Evolutionary conservation across 64 coral and sea anemone genomes (phyloP).

Genomic region (Dendrophyllia cribrosa): DNA sequence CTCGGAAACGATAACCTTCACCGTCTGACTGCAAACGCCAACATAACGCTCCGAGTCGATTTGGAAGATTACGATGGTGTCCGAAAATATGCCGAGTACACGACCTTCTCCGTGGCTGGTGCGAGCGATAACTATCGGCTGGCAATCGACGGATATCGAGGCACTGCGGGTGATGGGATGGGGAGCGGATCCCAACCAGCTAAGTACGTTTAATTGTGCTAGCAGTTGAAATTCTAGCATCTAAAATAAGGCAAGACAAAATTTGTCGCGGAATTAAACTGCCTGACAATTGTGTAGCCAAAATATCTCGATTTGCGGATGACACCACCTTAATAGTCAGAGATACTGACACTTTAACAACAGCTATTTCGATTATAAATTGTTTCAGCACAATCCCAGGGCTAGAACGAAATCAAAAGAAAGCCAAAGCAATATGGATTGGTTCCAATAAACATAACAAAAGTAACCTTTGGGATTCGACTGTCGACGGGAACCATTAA

Average conservation of each 20-base stretch:
- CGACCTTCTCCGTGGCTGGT: slow-evolving; percentile 29
- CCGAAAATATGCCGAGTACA: slow-evolving; percentile 60
- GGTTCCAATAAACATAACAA: too few relatives aligned
- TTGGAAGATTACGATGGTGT: slow-evolving; percentile 63
- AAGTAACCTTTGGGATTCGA: too few relatives aligned
- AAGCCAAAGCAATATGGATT: too few relatives aligned
- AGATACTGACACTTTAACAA: too few relatives aligned
- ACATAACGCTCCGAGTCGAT: slow-evolving; percentile 36
- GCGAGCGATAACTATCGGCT: slow-evolving; percentile 51
- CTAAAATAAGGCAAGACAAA: background rate
- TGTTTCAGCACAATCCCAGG: too few relatives aligned
- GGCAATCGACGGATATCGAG: slow-evolving; percentile 32
- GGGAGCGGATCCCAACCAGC: background rate
- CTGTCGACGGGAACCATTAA: too few relatives aligned
- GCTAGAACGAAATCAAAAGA: too few relatives aligned
- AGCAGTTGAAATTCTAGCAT: background rate
- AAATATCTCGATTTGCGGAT: too few relatives aligned
- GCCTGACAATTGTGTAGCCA: background rate
- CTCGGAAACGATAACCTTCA: slow-evolving; percentile 1
- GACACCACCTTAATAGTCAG: too few relatives aligned
- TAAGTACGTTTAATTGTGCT: background rate
- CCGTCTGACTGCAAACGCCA: slow-evolving; percentile 9
- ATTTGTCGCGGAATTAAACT: background rate
- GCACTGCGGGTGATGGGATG: slow-evolving; percentile 26
- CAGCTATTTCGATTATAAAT: too few relatives aligned